Conservation (phyloP, 2,113 vertebrate genomes). For the Pseudopodoces humilis region DNA sequence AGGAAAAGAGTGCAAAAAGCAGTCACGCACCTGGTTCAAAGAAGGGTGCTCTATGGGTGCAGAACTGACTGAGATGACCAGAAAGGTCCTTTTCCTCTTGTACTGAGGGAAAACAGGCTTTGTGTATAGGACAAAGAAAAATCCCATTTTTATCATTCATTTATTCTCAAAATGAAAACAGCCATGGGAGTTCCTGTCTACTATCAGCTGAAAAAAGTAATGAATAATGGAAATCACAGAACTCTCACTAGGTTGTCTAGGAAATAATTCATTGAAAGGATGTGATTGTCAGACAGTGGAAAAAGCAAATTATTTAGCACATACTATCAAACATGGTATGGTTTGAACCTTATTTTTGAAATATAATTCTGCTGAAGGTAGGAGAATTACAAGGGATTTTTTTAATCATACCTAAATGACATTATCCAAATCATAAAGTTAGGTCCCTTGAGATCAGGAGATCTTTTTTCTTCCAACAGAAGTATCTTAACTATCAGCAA, state of each 20-base stretch:
- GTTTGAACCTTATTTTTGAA: not conserved
- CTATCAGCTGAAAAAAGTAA: not conserved
- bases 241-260: not conserved
- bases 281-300: not conserved
- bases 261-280: not conserved
- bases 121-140: not conserved
- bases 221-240: conserved; percentile 40
- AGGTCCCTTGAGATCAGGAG: not conserved
- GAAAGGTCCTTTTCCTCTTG: not conserved
- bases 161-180: not conserved
- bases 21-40: not conserved
- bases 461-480: not conserved
- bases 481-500: not conserved
- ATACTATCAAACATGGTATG: not conserved
- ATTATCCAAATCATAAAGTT: not conserved
- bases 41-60: not conserved
- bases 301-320: not conserved
- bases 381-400: not conserved
- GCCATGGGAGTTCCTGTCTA: not conserved
- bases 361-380: not conserved
- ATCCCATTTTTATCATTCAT: not conserved
- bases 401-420: not conserved
- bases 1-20: not conserved
- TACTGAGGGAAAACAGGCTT: not conserved
- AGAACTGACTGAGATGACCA: not conserved